These are phyloP conservation scores for Pollenia labialis DNA, from an alignment of 2,888 invertebrate genomes.

Conservation along the genomic window DNA sequence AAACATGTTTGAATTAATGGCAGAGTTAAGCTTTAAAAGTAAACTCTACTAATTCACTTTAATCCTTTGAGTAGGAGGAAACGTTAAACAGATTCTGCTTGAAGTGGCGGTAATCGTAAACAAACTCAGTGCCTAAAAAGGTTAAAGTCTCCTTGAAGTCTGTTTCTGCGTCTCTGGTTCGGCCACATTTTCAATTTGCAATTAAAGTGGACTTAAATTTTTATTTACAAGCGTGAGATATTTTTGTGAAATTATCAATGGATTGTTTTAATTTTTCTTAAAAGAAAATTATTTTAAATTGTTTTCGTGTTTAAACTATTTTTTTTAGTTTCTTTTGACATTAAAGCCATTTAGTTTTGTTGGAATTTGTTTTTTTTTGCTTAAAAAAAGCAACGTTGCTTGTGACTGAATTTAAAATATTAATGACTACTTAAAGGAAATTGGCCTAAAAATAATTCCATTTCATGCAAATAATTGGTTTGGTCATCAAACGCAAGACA, in stretches of 20 bases:
- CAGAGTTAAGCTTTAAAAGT: slow-evolving; percentile 22
- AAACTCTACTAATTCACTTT: slow-evolving; percentile 28
- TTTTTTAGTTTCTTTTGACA: neutral
- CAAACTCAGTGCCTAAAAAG: neutral
- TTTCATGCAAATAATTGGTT: slow-evolving; percentile 69
- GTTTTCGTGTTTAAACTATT: slow-evolving; percentile 69
- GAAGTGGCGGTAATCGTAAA: neutral
- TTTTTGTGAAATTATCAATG: slow-evolving; percentile 55
- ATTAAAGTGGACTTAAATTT: slow-evolving; percentile 70
- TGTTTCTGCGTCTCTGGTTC: slow-evolving; percentile 20
- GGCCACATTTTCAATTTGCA: slow-evolving; percentile 69
- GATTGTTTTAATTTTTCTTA: slow-evolving; percentile 30
- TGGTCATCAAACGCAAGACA: neutral
- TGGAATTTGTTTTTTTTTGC: neutral
- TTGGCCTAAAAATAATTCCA: slow-evolving; percentile 31
- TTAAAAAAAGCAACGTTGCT: neutral
- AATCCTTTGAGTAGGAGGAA: slow-evolving; percentile 10
- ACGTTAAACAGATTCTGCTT: neutral
- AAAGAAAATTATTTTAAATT: slow-evolving; percentile 70
- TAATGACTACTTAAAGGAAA: slow-evolving; percentile 17
- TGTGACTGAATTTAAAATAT: slow-evolving; percentile 2
- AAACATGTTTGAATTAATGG: slow-evolving; percentile 64
- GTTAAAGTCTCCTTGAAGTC: slow-evolving; percentile 41
- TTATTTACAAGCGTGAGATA: slow-evolving; percentile 72
- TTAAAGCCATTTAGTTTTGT: neutral